Conservation (phyloP, 1,140 invertebrate species). For the Mactra quadrangularis region DNA sequence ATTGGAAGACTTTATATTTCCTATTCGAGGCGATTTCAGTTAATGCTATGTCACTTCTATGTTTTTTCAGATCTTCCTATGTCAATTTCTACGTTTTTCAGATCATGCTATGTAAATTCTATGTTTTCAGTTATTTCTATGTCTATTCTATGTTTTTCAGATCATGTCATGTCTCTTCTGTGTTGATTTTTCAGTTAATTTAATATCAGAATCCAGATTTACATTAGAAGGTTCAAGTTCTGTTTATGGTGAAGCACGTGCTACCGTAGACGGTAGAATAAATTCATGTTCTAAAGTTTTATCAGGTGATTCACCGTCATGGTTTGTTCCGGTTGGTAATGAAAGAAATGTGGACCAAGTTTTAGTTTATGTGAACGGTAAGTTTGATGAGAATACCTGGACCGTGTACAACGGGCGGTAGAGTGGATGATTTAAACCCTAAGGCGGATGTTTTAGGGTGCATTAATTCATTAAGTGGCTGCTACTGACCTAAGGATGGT, state of each 20-base stretch:
- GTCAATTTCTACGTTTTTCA: no score
- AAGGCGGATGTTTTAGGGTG: background rate
- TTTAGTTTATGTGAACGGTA: conserved; percentile 50
- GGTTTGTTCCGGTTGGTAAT: conserved; percentile 17
- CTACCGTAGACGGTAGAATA: conserved; percentile 32
- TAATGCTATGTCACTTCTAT: no score
- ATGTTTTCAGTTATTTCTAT: no score
- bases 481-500: background rate
- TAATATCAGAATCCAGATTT: conserved; percentile 12
- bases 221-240: conserved; percentile 15
- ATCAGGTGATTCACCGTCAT: conserved; percentile 10
- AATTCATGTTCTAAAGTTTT: conserved; percentile 32
- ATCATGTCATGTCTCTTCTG: no score
- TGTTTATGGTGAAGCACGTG: background rate
- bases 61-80: no score
- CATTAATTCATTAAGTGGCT: background rate
- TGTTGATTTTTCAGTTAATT: conserved; percentile 8
- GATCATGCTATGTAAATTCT: no score
- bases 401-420: background rate
- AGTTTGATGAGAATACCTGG: background rate
- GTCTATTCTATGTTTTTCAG: no score
- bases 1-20: no score
- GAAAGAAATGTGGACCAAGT: conserved; percentile 12
- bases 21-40: no score
- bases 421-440: background rate